These are phyloP conservation scores for Proisotoma minuta DNA, from an alignment of 2,888 invertebrate species.

Conservation along the genomic window DNA sequence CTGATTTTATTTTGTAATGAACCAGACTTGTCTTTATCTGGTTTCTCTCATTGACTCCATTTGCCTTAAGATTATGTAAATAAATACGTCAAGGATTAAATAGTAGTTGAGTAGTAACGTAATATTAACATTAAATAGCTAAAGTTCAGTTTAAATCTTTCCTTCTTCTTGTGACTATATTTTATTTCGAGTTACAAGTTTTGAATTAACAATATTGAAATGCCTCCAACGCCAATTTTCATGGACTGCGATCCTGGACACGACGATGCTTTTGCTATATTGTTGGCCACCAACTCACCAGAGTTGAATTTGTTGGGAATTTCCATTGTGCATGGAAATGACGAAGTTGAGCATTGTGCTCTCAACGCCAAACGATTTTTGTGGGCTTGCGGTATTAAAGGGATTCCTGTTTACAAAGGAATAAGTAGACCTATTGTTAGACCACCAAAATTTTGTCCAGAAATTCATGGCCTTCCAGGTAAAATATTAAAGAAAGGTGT, in stretches of 20 bases:
- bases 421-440: slow-evolving; percentile 22
- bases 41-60: too few species aligned
- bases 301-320: slow-evolving; percentile 27
- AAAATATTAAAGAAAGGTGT: neutral
- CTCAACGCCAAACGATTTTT: slow-evolving; percentile 30
- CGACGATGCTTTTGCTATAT: slow-evolving; percentile 35
- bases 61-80: too few species aligned
- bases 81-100: too few species aligned
- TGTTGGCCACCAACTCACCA: slow-evolving; percentile 23
- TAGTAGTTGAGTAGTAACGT: too few species aligned
- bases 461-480: slow-evolving; percentile 39
- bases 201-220: too few species aligned
- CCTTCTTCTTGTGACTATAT: too few species aligned
- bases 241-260: slow-evolving; percentile 38
- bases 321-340: slow-evolving; percentile 35
- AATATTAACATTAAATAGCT: too few species aligned
- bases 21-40: too few species aligned
- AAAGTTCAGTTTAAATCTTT: too few species aligned
- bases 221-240: slow-evolving; percentile 22
- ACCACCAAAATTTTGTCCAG: slow-evolving; percentile 33
- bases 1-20: too few species aligned
- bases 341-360: slow-evolving; percentile 31
- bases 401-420: slow-evolving; percentile 28
- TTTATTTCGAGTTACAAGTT: too few species aligned
- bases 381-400: slow-evolving; percentile 36